Conservation (phyloP, 2,113 vertebrate species). For the Spheniscus mendiculus region DNA sequence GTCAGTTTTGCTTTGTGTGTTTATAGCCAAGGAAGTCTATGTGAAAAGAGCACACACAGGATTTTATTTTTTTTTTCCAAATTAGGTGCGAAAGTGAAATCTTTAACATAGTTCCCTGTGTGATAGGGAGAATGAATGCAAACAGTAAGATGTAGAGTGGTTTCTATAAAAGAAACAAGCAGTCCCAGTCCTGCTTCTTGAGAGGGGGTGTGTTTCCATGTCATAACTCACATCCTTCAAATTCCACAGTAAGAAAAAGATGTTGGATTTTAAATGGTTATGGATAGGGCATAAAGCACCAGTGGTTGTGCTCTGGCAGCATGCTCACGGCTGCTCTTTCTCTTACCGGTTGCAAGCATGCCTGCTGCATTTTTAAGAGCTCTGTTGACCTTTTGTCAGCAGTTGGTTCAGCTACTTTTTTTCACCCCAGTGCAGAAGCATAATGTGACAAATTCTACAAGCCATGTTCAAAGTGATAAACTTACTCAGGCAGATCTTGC, state of each 20-base stretch:
- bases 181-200: neutral
- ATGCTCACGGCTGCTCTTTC: neutral
- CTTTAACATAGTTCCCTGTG: neutral
- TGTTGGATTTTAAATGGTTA: slow-evolving; percentile 38
- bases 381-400: slow-evolving; percentile 32
- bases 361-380: slow-evolving; percentile 49
- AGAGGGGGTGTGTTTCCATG: slow-evolving; percentile 41
- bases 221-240: slow-evolving; percentile 57
- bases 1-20: neutral
- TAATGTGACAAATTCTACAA: neutral
- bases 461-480: neutral
- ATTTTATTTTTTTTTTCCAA: neutral
- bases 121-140: neutral
- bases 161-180: slow-evolving; percentile 45
- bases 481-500: neutral
- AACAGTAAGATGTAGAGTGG: neutral
- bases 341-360: slow-evolving; percentile 19
- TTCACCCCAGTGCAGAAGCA: neutral
- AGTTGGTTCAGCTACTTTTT: neutral
- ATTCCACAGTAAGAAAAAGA: slow-evolving; percentile 59
- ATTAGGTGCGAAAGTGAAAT: neutral
- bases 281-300: neutral
- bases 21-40: neutral
- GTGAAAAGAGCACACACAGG: neutral
- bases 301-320: slow-evolving; percentile 7